Evolutionary conservation across 2,113 vertebrate genomes (phyloP).

Genomic region (Ia io): DNA sequence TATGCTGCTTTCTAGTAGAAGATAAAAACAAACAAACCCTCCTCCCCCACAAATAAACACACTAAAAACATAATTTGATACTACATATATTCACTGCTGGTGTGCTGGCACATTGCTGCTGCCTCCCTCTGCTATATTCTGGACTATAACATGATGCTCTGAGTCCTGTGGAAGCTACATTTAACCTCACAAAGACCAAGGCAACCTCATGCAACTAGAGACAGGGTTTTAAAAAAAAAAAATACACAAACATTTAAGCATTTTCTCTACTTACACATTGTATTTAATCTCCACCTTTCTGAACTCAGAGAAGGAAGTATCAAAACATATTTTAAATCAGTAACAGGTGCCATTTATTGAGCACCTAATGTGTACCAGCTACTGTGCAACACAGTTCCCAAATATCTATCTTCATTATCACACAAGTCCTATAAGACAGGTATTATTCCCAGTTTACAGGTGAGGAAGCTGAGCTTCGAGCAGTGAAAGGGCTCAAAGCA

Average conservation of each 20-base stretch:
- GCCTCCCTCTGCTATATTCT: neutral
- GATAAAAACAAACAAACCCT: too few species aligned
- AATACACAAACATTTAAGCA: neutral
- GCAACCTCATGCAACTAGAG: neutral
- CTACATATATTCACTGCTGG: neutral
- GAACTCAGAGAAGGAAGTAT: neutral
- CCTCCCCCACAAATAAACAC: neutral
- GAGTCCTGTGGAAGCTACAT: neutral
- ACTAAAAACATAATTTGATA: neutral
- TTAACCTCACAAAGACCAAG: neutral
- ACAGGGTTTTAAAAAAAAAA: neutral
- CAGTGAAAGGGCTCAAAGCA: neutral
- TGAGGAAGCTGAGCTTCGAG: neutral
- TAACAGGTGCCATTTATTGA: neutral
- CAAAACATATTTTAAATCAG: neutral
- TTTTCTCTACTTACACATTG: neutral
- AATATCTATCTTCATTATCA: neutral
- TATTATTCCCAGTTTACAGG: neutral
- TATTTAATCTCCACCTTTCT: neutral
- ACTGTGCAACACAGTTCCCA: neutral
- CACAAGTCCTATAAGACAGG: neutral
- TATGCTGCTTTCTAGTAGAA: neutral
- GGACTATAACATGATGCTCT: neutral
- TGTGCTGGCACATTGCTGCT: neutral
- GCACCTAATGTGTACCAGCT: neutral